These are phyloP conservation scores for Rissa tridactyla DNA, from an alignment of 2,113 vertebrate genomes.

Conservation along the genomic window DNA sequence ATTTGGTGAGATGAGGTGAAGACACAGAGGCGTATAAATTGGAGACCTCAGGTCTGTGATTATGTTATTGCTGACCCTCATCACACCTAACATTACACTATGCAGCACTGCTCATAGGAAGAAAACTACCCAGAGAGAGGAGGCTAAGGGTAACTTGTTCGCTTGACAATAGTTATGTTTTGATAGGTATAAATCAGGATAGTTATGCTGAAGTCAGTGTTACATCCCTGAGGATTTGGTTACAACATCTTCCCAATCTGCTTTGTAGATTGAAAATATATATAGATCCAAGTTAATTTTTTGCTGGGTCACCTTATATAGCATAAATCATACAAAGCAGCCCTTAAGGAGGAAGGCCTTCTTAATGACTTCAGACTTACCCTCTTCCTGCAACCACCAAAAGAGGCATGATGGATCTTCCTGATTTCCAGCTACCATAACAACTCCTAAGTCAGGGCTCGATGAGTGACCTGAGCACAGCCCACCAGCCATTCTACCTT, in stretches of 20 bases:
- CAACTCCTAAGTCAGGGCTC: background rate
- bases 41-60: slow-evolving; percentile 43
- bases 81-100: background rate
- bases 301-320: background rate
- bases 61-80: slow-evolving; percentile 26
- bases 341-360: background rate
- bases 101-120: background rate
- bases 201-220: background rate
- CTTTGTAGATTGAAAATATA: background rate
- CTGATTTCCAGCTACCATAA: background rate
- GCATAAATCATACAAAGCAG: background rate
- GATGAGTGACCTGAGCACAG: fast-evolving
- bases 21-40: background rate
- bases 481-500: background rate
- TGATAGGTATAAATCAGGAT: background rate
- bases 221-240: background rate
- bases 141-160: background rate
- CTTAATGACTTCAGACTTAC: background rate
- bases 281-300: background rate
- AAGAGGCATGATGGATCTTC: background rate
- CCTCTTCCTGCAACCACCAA: background rate
- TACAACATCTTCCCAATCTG: background rate
- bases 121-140: background rate
- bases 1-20: slow-evolving; percentile 55
- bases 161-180: background rate